phyloP scores from a whole-genome alignment of 2,113 vertebrate species.

The Emydocephalus ijimae region DNA sequence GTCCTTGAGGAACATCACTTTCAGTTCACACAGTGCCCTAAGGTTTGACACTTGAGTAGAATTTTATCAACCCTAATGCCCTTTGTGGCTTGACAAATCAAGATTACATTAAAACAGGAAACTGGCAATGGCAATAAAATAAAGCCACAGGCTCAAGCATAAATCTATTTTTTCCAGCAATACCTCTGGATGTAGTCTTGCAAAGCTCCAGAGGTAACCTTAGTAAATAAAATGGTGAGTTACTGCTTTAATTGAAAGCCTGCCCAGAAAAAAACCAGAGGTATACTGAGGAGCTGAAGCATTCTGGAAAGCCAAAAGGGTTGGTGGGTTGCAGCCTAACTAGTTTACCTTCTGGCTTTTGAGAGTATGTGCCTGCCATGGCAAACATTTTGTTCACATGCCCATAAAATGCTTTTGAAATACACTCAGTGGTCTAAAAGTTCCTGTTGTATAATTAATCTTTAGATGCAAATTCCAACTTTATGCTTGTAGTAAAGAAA shows the following conservation, averaged over 20 bases:
- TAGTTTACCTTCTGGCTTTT: background rate
- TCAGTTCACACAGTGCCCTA: background rate
- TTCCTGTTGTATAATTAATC: background rate
- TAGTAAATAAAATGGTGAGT: background rate
- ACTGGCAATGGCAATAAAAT: background rate
- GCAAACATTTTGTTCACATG: background rate
- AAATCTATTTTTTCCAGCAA: background rate
- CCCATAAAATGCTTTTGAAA: background rate
- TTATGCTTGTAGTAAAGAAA: background rate
- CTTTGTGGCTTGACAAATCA: background rate
- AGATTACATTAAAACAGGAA: background rate
- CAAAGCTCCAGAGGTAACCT: background rate
- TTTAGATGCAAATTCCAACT: background rate
- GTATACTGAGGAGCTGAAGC: background rate
- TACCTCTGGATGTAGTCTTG: background rate
- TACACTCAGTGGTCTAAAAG: background rate
- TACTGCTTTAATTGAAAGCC: background rate
- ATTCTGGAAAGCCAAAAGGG: background rate
- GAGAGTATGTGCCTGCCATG: background rate
- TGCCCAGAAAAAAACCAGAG: background rate
- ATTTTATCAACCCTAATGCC: background rate
- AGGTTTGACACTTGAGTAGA: background rate
- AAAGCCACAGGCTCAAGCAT: background rate
- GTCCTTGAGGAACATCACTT: background rate
- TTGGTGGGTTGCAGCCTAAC: background rate